Evolutionary conservation across 2,888 invertebrate species (phyloP).

Genomic region (Nephrotoma flavescens): DNA sequence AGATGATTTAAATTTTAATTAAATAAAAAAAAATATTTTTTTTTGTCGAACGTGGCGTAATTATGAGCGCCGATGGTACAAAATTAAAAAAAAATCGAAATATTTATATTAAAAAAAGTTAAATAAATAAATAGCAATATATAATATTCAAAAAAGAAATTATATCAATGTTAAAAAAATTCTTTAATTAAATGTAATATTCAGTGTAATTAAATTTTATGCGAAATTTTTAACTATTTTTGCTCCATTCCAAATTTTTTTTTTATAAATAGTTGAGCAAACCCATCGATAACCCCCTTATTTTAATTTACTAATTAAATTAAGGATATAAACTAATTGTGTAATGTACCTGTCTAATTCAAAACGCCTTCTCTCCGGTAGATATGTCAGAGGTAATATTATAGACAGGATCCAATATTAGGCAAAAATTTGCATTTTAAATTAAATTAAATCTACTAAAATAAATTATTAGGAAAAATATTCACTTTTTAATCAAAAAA

Average conservation of each 20-base stretch:
- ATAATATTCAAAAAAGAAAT: background rate
- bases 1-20: conserved; percentile 10
- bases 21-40: conserved; percentile 4
- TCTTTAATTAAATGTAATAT: background rate
- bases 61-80: conserved; percentile 24
- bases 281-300: background rate
- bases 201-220: background rate
- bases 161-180: conserved; percentile 1
- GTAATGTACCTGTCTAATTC: background rate
- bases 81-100: conserved; percentile 11
- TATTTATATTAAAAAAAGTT: background rate
- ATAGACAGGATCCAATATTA: background rate
- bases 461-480: background rate
- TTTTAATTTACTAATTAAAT: background rate
- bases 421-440: background rate
- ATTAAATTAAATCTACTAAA: background rate
- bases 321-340: background rate
- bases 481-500: background rate
- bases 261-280: background rate
- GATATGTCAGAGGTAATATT: background rate
- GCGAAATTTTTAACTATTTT: background rate
- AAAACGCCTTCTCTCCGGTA: background rate
- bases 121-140: background rate
- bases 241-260: background rate
- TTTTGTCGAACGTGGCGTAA: conserved; percentile 17